Evolutionary conservation across 1,140 invertebrate genomes (phyloP), one percentile per base, ranked within the genome.

Genomic region (Trichoplusia ni): DNA sequence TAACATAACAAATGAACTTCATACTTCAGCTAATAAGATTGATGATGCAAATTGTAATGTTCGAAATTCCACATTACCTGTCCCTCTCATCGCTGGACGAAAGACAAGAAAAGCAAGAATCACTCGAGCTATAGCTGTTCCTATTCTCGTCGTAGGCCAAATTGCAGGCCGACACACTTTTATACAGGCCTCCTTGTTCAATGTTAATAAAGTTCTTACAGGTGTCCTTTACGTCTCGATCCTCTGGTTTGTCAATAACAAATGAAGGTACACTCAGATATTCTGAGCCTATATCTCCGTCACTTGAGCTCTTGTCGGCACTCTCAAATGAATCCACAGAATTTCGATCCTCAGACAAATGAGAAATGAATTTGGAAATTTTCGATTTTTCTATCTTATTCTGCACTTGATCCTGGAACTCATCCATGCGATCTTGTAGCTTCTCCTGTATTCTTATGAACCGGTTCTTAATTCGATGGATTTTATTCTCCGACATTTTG

Each of bases 351-450:
- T 60, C 60, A 4, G 89, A 89, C 16, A 90, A 13, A 67, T 91
- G 85, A 0, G 87, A 86, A 2, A 89, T 77, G 11, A 91, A 84
- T 68, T 69, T 83, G 0, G 80, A 81, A 42, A 89, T 47, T 69
- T 85, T 88, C 0, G 77, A 80, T 31, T 64, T 79, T 25, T 91
- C 87, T 23, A 90, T 82, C 54, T 82, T 86, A 33, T 70, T 86
- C 46, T 91, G 89, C 11, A 91, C 65, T 64, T 89, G 86, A 56
- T 91, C 90, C 62, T 86, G 86, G 2, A 91, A 69, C 58, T 88
- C 86, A 70, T 91, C 89, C 4, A 91, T 82, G 0, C 76, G 79
- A 46, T 87, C 76, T 33, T 90, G 85, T n/a, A 91, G 80, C 53
- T 90, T 91, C 7, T 75, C 89, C 29, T 91, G 89, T 6, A 90